Evolutionary conservation across 2,797 vertebrate genomes (phyloP).

Genomic region (Hydrophis major): DNA sequence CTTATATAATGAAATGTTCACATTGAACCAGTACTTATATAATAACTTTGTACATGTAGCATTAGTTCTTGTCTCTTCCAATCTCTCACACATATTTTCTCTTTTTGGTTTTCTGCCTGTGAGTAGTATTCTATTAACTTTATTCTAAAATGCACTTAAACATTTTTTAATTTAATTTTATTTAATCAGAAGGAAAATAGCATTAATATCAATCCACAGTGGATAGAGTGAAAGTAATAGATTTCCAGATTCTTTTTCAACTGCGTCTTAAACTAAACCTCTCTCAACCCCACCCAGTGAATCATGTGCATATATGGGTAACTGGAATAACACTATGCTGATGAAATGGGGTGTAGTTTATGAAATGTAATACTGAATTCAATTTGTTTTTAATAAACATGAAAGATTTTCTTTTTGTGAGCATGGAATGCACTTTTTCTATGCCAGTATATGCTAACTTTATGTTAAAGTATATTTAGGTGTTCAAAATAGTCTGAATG

Average conservation of each 20-base stretch:
- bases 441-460: background rate
- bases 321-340: background rate
- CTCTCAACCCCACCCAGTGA: background rate
- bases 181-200: slow-evolving; percentile 2
- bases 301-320: background rate
- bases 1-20: background rate
- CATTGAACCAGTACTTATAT: background rate
- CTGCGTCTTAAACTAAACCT: background rate
- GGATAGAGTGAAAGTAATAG: background rate
- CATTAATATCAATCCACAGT: background rate
- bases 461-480: background rate
- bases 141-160: background rate
- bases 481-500: background rate
- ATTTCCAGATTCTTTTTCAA: background rate
- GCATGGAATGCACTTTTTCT: background rate
- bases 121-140: background rate
- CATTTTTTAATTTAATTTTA: slow-evolving; percentile 26
- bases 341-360: background rate
- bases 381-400: background rate
- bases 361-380: background rate
- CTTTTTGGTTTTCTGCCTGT: slow-evolving; percentile 36
- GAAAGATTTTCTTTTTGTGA: background rate
- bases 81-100: slow-evolving; percentile 9
- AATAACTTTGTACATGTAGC: background rate
- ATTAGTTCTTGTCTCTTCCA: background rate